Evolutionary conservation across 1,140 invertebrate genomes (phyloP).

Genomic region (Leptinotarsa lineolata): DNA sequence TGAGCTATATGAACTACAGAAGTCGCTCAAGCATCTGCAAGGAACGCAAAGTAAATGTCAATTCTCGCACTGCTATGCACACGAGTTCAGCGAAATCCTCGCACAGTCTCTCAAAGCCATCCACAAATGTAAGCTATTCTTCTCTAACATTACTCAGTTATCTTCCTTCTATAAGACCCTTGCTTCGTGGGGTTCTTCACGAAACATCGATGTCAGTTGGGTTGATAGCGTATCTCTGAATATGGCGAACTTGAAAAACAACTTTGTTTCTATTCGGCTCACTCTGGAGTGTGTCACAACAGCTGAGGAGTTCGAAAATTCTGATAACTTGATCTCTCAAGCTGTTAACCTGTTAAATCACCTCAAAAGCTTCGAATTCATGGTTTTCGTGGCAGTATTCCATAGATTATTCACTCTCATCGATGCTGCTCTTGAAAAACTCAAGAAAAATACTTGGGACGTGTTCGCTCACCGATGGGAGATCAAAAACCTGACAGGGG

Average conservation of each 20-base stretch:
- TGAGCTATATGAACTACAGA: slow-evolving; percentile 4
- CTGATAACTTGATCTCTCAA: neutral
- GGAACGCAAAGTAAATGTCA: neutral
- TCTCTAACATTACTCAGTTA: neutral
- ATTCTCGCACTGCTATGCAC: slow-evolving; percentile 11
- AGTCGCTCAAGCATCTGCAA: neutral
- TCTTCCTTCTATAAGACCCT: slow-evolving; percentile 1
- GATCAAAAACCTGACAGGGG: neutral
- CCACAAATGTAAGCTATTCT: slow-evolving; percentile 19
- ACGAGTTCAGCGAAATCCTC: slow-evolving; percentile 4
- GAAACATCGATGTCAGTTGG: neutral
- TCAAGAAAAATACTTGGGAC: neutral
- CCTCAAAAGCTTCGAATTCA: slow-evolving; percentile 16
- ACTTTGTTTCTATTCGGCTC: neutral
- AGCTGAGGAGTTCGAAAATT: slow-evolving; percentile 11
- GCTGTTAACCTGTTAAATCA: slow-evolving; percentile 13
- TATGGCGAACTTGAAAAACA: slow-evolving; percentile 5
- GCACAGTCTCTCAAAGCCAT: slow-evolving; percentile 1
- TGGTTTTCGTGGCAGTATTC: slow-evolving; percentile 8
- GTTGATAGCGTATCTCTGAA: neutral
- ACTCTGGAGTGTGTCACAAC: slow-evolving; percentile 5
- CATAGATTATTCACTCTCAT: slow-evolving; percentile 4
- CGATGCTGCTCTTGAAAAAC: neutral
- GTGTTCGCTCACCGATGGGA: neutral
- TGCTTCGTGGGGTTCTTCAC: neutral